Percentiles rank a stretch among this genome's conserved stretches.
phyloP scores from a whole-genome alignment of 1,140 invertebrate genomes.

The Carcinoscorpius rotundicauda region DNA sequence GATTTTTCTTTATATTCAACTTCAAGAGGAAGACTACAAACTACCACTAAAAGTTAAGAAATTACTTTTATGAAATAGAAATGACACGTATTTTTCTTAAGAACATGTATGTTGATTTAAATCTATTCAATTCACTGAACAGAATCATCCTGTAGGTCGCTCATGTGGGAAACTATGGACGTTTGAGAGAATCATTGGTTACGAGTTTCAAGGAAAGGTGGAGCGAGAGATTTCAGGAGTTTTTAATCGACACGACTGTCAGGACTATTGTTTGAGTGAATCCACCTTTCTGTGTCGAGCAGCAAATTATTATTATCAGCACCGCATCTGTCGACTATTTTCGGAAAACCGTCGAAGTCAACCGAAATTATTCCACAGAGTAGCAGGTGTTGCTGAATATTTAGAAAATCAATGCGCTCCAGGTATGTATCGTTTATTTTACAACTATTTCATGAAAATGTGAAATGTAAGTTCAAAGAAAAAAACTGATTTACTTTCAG shows the following conservation, averaged over 20 bases:
- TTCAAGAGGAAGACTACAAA: no score
- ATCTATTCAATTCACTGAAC: no score
- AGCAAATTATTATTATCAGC: not conserved
- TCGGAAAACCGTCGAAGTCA: not conserved
- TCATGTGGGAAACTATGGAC: not conserved
- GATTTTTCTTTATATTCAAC: no score
- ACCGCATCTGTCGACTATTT: not conserved
- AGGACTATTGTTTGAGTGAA: not conserved
- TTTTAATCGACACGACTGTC: not conserved
- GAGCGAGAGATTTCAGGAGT: not conserved
- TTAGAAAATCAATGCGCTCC: not conserved
- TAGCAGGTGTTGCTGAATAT: not conserved
- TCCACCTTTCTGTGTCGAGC: not conserved
- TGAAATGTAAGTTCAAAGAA: no score
- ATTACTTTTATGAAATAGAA: no score
- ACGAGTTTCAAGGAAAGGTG: not conserved
- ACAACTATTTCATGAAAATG: no score
- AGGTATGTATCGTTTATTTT: not conserved
- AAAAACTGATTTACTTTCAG: no score
- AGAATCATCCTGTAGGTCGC: no score
- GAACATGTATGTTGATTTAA: no score
- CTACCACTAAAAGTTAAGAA: no score
- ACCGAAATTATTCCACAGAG: not conserved
- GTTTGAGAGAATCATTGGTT: constrained; percentile 1
- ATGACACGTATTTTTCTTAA: no score